phyloP scores from a whole-genome alignment of 2,797 vertebrate species.

The Lepilemur ruficaudatus region DNA sequence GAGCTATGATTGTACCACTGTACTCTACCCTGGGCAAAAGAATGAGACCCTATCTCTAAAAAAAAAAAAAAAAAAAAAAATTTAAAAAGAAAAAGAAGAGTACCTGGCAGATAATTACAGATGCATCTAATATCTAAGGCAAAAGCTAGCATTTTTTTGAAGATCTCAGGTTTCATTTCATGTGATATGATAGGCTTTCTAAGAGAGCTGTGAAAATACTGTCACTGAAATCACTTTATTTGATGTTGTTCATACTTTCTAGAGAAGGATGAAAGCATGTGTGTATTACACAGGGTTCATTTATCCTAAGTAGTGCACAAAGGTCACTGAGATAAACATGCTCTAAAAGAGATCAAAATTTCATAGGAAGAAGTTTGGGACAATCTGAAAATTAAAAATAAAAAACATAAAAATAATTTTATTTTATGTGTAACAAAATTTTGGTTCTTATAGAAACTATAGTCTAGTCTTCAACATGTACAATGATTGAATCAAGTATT shows the following conservation, averaged over 20 bases:
- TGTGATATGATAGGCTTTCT: not conserved
- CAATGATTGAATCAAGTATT: not conserved
- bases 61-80: no score
- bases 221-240: not conserved
- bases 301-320: not conserved
- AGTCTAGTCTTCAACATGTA: not conserved
- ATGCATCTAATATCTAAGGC: not conserved
- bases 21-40: no score
- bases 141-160: not conserved
- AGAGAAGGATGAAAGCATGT: not conserved
- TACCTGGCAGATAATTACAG: not conserved
- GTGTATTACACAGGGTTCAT: not conserved
- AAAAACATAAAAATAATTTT: slow-evolving; percentile 25
- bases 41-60: no score
- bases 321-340: not conserved
- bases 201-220: not conserved
- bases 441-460: not conserved
- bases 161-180: not conserved
- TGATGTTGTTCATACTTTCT: not conserved
- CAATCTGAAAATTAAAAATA: not conserved
- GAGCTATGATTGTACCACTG: no score
- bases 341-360: not conserved
- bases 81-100: no score
- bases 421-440: not conserved
- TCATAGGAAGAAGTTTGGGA: not conserved